Evolutionary conservation across 2,888 invertebrate species (phyloP), one percentile per base, ranked within the genome.

Genomic region (Acheta domesticus): DNA sequence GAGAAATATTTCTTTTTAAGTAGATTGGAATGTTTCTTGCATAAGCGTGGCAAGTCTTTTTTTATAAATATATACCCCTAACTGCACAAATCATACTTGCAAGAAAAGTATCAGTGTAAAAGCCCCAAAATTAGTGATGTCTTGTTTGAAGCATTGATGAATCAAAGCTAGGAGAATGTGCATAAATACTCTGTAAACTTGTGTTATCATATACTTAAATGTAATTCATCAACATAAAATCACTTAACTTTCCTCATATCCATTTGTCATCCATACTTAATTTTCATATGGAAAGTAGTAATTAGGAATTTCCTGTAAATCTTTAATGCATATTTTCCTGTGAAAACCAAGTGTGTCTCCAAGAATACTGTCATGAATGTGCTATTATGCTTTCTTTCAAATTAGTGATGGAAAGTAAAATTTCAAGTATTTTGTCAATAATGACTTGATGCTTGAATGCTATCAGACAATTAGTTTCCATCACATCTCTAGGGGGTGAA

Each of bases 181-280:
- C n/a, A 62, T 19, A 62, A n/a, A 62, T 62, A 62, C 62, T 62
- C 62, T 19, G 36, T 36, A 14, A 62, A 62, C 62, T 62, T 62
- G 62, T 62, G 36, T 62, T 62, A 62, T 62, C 62, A 62, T 19
- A 62, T 19, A 62, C 62, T 62, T 19, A 62, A 19, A n/a, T 62
- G 62, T 62, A 62, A 62, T 62, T 62, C 62, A 62, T 62, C n/a
- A n/a, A 19, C 62, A 62, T 12, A n/a, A 19, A n/a, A 62, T 62
- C 62, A 62, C 62, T 14, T 62, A 62, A 62, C 62, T 62, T 14
- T 14, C 62, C 62, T 62, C 62, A 12, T 62, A 62, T 62, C 62
- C 62, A 62, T 62, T 62, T 62, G 16, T 62, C 62, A 62, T 62
- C 14, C 62, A 62, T 62, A 62, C 62, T 62, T 62, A 62, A 62